These are phyloP conservation scores for Phalacrocorax carbo DNA, from an alignment of 2,113 vertebrate genomes.

Conservation along the genomic window DNA sequence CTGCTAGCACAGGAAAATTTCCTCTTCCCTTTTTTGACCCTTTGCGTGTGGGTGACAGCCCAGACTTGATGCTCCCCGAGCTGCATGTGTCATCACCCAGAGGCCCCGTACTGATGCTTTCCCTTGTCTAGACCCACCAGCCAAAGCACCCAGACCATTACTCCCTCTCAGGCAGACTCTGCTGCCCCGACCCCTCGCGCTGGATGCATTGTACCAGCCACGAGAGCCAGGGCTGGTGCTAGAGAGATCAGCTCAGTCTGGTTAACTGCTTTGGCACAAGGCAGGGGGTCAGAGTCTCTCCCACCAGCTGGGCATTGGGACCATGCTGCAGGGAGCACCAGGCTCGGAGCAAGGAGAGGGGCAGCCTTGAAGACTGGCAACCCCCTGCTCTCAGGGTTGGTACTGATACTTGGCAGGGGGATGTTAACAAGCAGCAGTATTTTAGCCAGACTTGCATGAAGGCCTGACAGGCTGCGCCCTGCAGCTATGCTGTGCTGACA, in stretches of 20 bases:
- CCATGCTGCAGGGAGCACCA: accelerated
- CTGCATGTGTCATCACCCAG: neutral
- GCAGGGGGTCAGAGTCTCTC: neutral
- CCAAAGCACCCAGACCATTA: neutral
- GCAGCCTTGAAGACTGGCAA: neutral
- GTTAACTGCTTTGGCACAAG: neutral
- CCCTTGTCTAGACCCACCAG: neutral
- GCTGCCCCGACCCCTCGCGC: neutral
- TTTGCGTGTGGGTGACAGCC: neutral
- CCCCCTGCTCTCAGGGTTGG: neutral
- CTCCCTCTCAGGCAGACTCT: neutral
- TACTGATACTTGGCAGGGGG: neutral
- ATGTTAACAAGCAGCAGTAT: neutral
- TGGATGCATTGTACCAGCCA: accelerated
- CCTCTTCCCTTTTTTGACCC: neutral
- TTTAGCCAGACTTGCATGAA: neutral
- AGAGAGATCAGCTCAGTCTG: neutral
- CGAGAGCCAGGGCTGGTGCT: neutral
- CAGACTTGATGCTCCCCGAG: neutral
- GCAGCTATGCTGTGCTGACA: neutral
- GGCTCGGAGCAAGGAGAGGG: neutral
- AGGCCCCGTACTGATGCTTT: neutral
- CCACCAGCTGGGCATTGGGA: neutral
- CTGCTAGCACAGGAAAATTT: neutral
- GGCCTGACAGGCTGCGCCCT: neutral